Evolutionary conservation across 2,888 invertebrate genomes (phyloP), one percentile per base, ranked within the genome.

Genomic region (Iphiclides podalirius): DNA sequence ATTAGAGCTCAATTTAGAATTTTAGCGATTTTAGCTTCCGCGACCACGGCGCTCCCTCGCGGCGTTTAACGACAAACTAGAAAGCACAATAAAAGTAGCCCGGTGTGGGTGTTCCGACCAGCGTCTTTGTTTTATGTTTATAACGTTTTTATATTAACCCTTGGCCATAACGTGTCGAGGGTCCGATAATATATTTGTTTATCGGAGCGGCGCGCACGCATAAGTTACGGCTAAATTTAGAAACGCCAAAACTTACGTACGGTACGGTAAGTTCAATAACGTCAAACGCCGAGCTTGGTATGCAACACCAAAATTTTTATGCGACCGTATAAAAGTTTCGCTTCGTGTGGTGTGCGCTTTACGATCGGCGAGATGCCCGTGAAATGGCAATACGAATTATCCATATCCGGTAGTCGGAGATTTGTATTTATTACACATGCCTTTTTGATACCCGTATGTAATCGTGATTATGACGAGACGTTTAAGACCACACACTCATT

Each of bases 101-200:
- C 63, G 51, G 60, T 69, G 79, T 79, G 77, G 78, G 77, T 72
- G 78, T 76, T 63, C 70, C 61, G 44, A 53, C 61, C 64, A 65
- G 66, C 65, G 67, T 60, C 65, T 76, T 72, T 75, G 71, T 75
- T 79, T 79, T 78, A 79, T 72, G 68, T 59, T 66, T 64, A 73
- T 70, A 72, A 59, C 59, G 55, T 61, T 71, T 79, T 78, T 76
- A 79, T 73, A 53, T 73, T 71, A 65, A 64, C 64, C 61, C 58
- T 61, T 60, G 63, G 64, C 69, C 61, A 68, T 75, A 59, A 70
- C 56, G 63, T 57, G 59, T 53, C 52, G 51, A 35, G 51, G 26
- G 41, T 23, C 39, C 33, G 40, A 47, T 42, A 54, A 53, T 54
- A 57, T 52, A 53, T 60, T 55, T 51, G 54, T 49, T 55, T 57